Evolutionary conservation across 2,113 vertebrate genomes (phyloP).

Genomic region (Gymnogyps californianus): DNA sequence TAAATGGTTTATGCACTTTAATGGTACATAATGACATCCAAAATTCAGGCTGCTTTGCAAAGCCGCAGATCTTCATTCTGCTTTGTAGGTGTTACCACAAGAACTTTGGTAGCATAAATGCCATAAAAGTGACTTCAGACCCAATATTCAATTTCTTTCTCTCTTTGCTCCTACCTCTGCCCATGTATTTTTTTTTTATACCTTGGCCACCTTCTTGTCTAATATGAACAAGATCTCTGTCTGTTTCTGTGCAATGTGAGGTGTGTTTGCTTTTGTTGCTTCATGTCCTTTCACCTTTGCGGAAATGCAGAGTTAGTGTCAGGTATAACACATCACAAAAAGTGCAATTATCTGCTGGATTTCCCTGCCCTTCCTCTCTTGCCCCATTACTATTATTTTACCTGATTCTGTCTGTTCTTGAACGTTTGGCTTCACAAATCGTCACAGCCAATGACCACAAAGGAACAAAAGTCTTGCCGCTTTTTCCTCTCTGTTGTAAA

Average conservation of each 20-base stretch:
- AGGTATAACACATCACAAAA: background rate
- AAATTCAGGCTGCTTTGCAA: background rate
- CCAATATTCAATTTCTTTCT: background rate
- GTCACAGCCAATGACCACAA: background rate
- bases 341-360: background rate
- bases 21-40: background rate
- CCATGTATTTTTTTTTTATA: accelerated
- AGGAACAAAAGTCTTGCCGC: background rate
- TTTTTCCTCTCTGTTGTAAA: background rate
- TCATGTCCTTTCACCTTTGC: background rate
- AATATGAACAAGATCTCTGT: background rate
- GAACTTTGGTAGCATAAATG: background rate
- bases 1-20: background rate
- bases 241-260: background rate
- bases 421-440: background rate
- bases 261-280: background rate
- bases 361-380: background rate
- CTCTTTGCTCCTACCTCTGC: background rate
- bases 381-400: background rate
- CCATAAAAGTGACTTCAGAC: background rate
- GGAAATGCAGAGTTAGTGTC: background rate
- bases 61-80: background rate
- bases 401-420: background rate
- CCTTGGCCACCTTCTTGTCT: background rate
- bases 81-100: background rate